Percentiles rank a stretch among this genome's conserved stretches.
Evolutionary conservation across 2,888 invertebrate genomes (phyloP).

Genomic region (Ormyrus thymus): DNA sequence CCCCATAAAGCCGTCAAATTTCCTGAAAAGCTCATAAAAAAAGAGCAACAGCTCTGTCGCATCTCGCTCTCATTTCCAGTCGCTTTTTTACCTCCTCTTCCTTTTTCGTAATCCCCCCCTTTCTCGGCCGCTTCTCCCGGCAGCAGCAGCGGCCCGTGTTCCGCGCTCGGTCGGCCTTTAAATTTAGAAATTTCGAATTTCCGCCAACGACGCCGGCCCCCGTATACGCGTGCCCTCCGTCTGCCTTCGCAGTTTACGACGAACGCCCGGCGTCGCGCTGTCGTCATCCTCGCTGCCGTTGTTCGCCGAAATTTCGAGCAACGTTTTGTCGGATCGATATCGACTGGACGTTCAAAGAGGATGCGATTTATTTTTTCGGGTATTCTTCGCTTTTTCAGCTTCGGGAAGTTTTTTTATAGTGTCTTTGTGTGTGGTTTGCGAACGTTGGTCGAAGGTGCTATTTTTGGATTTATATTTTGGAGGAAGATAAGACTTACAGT

Average conservation of each 20-base stretch:
- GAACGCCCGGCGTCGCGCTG: slow-evolving; percentile 3
- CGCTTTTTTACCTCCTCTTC: slow-evolving; percentile 34
- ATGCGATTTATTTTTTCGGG: too few relatives aligned
- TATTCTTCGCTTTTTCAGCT: too few relatives aligned
- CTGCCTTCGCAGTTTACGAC: slow-evolving; percentile 48
- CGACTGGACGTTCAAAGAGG: too few relatives aligned
- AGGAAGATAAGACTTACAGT: too few relatives aligned
- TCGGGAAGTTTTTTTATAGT: too few relatives aligned
- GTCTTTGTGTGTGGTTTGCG: too few relatives aligned
- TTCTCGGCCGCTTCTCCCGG: slow-evolving; percentile 20
- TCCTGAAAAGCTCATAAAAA: too few relatives aligned
- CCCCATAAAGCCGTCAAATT: too few relatives aligned
- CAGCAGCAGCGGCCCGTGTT: slow-evolving; percentile 43
- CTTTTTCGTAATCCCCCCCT: slow-evolving; percentile 35
- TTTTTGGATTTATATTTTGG: too few relatives aligned
- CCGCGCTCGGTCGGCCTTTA: slow-evolving; percentile 50
- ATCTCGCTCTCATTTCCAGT: slow-evolving; percentile 28
- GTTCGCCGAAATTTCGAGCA: too few relatives aligned
- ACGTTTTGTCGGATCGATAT: too few relatives aligned
- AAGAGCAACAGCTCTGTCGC: too few relatives aligned
- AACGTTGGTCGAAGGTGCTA: neutral
- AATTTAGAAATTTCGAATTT: slow-evolving; percentile 58
- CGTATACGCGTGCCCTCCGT: neutral
- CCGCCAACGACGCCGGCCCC: slow-evolving; percentile 53
- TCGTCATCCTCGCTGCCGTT: neutral